Conservation (phyloP, 1,140 invertebrate genomes). For the Acyrthosiphon pisum region DNA sequence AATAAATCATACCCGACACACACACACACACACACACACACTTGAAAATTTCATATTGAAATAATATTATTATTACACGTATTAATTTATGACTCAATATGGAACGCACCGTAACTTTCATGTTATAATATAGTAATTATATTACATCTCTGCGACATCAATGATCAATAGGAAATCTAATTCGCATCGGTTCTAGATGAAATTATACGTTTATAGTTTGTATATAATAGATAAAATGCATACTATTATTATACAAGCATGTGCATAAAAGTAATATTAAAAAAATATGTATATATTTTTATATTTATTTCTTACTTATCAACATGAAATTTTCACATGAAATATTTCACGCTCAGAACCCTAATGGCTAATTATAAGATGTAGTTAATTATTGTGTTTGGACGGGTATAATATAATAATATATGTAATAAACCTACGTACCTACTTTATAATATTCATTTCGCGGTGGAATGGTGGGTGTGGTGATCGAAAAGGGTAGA, state of each 20-base stretch:
- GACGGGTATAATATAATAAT: neutral
- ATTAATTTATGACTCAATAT: slow-evolving; percentile 3
- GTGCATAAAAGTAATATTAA: neutral
- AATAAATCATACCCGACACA: neutral
- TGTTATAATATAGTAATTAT: neutral
- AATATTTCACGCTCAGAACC: neutral
- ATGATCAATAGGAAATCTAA: neutral
- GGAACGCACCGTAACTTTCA: neutral
- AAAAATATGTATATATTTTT: neutral
- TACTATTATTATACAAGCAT: neutral
- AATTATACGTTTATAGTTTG: neutral
- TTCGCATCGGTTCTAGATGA: neutral
- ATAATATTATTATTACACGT: neutral
- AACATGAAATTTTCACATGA: neutral
- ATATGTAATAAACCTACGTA: neutral
- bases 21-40: too few relatives aligned
- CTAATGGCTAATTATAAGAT: neutral
- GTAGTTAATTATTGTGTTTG: slow-evolving; percentile 4
- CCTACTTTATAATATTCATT: neutral
- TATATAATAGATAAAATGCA: neutral
- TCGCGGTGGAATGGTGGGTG: neutral
- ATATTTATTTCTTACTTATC: slow-evolving; percentile 2
- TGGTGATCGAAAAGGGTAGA: neutral
- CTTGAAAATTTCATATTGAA: neutral
- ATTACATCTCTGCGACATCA: neutral